A percentile compares a stretch with the other conserved stretches of the same genome.
phyloP scores from a whole-genome alignment of 1,140 invertebrate species.

The Euschistus heros region DNA sequence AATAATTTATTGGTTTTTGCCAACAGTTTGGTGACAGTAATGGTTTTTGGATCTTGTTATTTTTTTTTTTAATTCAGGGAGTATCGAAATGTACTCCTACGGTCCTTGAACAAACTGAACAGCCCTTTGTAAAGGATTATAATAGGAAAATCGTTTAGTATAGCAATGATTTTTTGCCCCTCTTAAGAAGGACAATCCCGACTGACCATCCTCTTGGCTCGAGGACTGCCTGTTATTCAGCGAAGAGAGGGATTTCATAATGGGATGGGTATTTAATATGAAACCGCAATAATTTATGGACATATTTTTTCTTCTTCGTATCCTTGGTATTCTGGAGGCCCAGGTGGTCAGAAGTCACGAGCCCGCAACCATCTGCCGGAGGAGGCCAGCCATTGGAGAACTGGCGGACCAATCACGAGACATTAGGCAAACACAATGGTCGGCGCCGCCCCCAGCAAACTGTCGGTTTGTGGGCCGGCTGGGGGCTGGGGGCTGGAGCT shows the following conservation, averaged over 20 bases:
- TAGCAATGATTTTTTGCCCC: too few relatives aligned
- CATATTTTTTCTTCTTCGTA: not conserved
- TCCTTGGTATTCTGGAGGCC: not conserved
- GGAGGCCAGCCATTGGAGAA: not conserved
- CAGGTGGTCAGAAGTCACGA: constrained; percentile 1
- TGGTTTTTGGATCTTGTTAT: too few relatives aligned
- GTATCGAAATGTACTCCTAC: too few relatives aligned
- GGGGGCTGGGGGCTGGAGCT: not conserved
- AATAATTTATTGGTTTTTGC: too few relatives aligned
- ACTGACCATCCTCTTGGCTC: too few relatives aligned
- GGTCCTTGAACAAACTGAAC: too few relatives aligned
- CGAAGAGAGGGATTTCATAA: not conserved
- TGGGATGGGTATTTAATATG: not conserved
- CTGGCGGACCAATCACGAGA: constrained; percentile 4
- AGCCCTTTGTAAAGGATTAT: too few relatives aligned
- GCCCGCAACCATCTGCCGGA: not conserved
- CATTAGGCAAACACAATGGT: constrained; percentile 2
- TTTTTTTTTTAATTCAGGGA: too few relatives aligned
- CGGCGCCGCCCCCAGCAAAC: not conserved
- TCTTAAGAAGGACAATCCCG: too few relatives aligned
- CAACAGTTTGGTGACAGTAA: too few relatives aligned
- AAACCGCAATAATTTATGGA: constrained; percentile 1
- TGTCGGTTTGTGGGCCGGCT: not conserved
- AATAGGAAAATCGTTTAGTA: too few relatives aligned
- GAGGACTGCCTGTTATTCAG: too few relatives aligned